phyloP scores from a whole-genome alignment of 2,113 vertebrate genomes.

The Oryzias celebensis region DNA sequence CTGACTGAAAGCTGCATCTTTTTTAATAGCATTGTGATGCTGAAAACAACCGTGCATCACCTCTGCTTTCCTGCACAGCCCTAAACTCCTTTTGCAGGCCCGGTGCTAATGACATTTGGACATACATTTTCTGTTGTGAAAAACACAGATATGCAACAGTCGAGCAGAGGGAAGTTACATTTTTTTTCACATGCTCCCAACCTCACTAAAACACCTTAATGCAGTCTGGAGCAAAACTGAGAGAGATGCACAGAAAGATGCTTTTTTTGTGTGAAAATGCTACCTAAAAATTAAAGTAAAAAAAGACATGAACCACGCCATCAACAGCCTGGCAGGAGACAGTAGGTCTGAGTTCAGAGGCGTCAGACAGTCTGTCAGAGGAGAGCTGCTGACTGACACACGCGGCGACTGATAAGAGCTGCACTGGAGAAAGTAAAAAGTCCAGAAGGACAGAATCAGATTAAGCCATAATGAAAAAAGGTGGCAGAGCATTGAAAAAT shows the following conservation, averaged over 20 bases:
- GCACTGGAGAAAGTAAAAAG: neutral
- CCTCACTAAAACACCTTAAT: neutral
- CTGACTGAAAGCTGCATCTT: neutral
- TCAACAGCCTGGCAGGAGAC: neutral
- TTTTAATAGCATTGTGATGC: slow-evolving; percentile 13
- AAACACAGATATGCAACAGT: slow-evolving; percentile 4
- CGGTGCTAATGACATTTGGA: slow-evolving; percentile 31
- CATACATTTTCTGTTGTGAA: slow-evolving; percentile 18
- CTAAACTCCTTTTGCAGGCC: slow-evolving; percentile 9
- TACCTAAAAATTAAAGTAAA: neutral
- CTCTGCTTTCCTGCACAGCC: slow-evolving; percentile 11
- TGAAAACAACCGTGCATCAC: neutral
- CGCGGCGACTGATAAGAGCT: neutral
- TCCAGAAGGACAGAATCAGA: slow-evolving; percentile 2
- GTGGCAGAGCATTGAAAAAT: slow-evolving; percentile 9
- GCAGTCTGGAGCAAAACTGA: neutral
- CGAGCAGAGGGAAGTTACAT: slow-evolving; percentile 5
- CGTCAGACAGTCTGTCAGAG: neutral
- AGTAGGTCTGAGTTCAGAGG: neutral
- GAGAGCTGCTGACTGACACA: neutral
- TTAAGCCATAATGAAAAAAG: slow-evolving; percentile 4
- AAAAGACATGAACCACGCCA: neutral
- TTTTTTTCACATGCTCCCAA: neutral
- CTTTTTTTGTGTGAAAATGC: neutral
- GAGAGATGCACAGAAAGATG: neutral